Percentiles rank a stretch among this genome's conserved stretches.
These are phyloP conservation scores for Chalcis sispes DNA, from an alignment of 2,888 invertebrate species.

Conservation along the genomic window DNA sequence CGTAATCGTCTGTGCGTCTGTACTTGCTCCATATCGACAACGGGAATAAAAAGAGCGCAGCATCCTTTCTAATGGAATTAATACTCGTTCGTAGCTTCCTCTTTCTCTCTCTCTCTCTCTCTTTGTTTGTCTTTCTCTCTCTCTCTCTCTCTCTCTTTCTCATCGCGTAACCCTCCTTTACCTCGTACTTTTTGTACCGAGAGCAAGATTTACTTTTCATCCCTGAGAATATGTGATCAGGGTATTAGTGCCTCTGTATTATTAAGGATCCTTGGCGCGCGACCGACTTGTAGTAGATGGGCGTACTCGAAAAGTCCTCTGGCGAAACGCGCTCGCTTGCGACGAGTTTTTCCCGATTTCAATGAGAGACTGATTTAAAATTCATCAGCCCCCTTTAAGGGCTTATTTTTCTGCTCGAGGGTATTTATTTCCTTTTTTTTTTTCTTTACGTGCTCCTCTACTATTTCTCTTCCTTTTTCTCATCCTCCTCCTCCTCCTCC, in stretches of 20 bases:
- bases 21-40: background rate
- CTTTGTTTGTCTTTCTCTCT: conserved; percentile 64
- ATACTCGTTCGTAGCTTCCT: conserved; percentile 67
- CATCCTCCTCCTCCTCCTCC: background rate
- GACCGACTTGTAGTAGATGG: conserved; percentile 51
- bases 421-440: conserved; percentile 68
- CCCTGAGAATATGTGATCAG: conserved; percentile 75
- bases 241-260: conserved; percentile 76
- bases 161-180: too few species aligned
- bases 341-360: conserved; percentile 73
- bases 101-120: conserved; percentile 56
- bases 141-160: conserved; percentile 56
- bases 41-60: background rate
- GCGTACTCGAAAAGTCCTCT: conserved; percentile 69
- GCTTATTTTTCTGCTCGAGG: conserved; percentile 75
- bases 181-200: too few species aligned
- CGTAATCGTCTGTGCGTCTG: too few species aligned
- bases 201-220: conserved; percentile 73
- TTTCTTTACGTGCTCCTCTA: background rate
- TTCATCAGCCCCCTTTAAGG: conserved; percentile 76
- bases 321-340: too few species aligned
- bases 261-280: conserved; percentile 59
- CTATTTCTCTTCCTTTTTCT: background rate
- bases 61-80: conserved; percentile 74
- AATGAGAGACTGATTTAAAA: conserved; percentile 75